These are phyloP conservation scores for Tanaodytes sp. DNA, from an alignment of 2,888 invertebrate genomes.

Conservation along the genomic window DNA sequence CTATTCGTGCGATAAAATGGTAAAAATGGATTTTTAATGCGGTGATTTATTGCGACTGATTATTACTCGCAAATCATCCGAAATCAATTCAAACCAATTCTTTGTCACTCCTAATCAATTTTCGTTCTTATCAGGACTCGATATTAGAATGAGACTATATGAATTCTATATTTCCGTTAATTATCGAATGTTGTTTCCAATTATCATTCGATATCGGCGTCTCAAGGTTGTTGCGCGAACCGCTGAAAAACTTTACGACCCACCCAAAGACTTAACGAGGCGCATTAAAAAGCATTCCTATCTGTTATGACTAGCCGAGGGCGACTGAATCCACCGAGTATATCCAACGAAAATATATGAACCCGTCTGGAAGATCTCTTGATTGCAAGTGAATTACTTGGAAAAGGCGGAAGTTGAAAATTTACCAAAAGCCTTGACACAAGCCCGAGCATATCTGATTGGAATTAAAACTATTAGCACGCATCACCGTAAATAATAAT, in stretches of 20 bases:
- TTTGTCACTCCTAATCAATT: too few relatives aligned
- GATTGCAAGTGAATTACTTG: constrained; percentile 33
- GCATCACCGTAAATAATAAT: not conserved
- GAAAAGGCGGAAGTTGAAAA: constrained; percentile 38
- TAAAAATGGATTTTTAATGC: too few relatives aligned
- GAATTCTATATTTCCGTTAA: too few relatives aligned
- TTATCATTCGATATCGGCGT: not conserved
- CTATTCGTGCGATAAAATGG: too few relatives aligned
- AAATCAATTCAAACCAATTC: too few relatives aligned
- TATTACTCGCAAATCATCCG: too few relatives aligned
- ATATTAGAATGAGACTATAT: too few relatives aligned
- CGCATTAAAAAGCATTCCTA: constrained; percentile 49
- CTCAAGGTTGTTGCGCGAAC: constrained; percentile 23
- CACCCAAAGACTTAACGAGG: constrained; percentile 43
- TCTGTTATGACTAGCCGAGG: constrained; percentile 45
- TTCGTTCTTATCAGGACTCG: too few relatives aligned
- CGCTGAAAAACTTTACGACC: constrained; percentile 40
- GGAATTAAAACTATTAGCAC: constrained; percentile 10
- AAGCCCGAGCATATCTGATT: constrained; percentile 11
- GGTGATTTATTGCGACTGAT: too few relatives aligned
- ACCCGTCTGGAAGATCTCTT: constrained; percentile 34
- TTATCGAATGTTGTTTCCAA: too few relatives aligned
- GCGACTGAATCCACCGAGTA: constrained; percentile 33
- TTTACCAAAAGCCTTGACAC: constrained; percentile 17
- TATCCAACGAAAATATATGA: constrained; percentile 35